Evolutionary conservation across 2,113 vertebrate species (phyloP), one percentile per base, ranked within the genome.

Genomic region (Regulus satrapa): DNA sequence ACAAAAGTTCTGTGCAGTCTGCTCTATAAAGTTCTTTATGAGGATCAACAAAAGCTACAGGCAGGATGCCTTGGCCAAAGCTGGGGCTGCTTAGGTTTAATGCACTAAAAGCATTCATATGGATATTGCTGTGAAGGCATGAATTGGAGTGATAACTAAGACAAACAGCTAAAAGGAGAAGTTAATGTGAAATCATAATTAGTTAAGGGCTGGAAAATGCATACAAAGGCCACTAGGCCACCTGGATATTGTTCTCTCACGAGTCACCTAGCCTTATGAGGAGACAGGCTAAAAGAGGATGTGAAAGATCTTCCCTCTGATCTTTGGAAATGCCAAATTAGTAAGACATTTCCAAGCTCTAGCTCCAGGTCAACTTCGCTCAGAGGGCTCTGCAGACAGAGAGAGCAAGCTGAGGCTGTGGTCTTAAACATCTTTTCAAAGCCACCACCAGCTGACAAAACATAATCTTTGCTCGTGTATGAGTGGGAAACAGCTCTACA

Each of bases 401-500:
- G 32, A 48, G 13, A 49, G 43, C 14, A 12, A 61, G 8, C 12
- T 58, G 62, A 51, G 14, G 13, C 14, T 31, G 21, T 34, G 13
- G 9, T 49, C 24, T 64, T 64, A 20, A 6, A 64, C 8, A 5
- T 26, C 5, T 18, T 86, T 88, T 43, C 34, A 56, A 46, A 59
- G 20, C 19, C 21, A 41, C 2, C 7, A 40, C 3, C 23, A 72
- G 31, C 7, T 52, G 38, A 48, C 20, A 18, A 58, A 67, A 43
- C 7, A 46, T 12, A 54, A 12, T 5, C 8, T 86, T 86, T 18
- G 9, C 5, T n/a, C 1, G 2, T 5, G 1, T 49, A 20, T 45
- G 24, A 66, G 49, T 20, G 21, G 21, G 4, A 82, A 86, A 45
- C 8, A 2, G 14, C 49, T 80, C 32, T 69, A 21, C 31, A 72